Evolutionary conservation across 2,113 vertebrate species (phyloP), one percentile per base, ranked within the genome.

Genomic region (Tetrao urogallus): DNA sequence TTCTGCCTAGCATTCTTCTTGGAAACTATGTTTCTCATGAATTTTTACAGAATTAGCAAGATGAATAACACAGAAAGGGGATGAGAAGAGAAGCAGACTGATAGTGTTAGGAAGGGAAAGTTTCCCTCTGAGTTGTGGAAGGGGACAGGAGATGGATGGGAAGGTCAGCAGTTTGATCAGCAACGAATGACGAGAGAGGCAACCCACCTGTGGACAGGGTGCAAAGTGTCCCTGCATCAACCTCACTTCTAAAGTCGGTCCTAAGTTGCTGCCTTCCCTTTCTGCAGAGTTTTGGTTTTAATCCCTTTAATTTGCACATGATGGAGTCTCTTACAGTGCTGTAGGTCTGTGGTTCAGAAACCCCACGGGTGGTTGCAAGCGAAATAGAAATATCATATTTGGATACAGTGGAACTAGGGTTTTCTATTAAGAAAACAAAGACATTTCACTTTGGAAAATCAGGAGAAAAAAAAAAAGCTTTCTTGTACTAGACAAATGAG

Each of bases 301-400:
- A 86, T 65, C 36, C 30, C 21, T 85, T 66, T 82, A 82, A 86
- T 69, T 93, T 3, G 3, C 66, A 82, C 54, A 69, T 0, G 81
- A 84, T 15, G 80, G 86, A 90, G 70, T 84, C 90, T 69, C 30
- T 65, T 75, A 79, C 70, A 70, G 77, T 82, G 95, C 90, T 96
- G 90, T 93, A 96, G 94, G 91, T 96, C 92, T 94, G 94, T 84
- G 90, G 83, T 84, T 93, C 92, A 95, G 38, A 38, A 89, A 84
- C 27, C 77, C 43, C 83, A 86, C 0, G 36, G 43, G 86, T 73
- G 77, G 66, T 45, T 92, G 70, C 63, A 93, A 89, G 92, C 71
- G 81, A 88, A 94, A 90, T 12, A 93, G 50, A 90, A 95, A 61
- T 86, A 84, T 56, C 3, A 45, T 61, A 79, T 83, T 48, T 13